These are phyloP conservation scores for Samia ricini DNA, from an alignment of 1,140 invertebrate genomes.

Conservation along the genomic window DNA sequence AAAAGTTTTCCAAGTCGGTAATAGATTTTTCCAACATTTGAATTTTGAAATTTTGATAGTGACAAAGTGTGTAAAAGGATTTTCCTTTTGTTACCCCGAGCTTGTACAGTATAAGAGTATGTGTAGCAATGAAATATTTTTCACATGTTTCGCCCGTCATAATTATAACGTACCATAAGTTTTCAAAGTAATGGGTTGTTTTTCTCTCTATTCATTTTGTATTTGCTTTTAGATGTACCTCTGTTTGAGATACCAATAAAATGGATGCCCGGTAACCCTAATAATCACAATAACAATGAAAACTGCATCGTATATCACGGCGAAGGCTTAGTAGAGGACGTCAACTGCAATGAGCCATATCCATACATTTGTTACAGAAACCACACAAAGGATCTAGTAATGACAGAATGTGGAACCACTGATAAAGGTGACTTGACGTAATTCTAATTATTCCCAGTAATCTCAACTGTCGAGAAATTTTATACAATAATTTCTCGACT, in stretches of 20 bases:
- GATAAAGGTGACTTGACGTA: neutral
- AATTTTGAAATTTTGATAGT: no score
- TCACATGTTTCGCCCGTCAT: no score
- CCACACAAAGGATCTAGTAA: neutral
- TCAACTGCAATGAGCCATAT: conserved; percentile 19
- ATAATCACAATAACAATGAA: conserved; percentile 18
- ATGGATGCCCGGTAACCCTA: conserved; percentile 18
- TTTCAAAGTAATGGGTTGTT: no score
- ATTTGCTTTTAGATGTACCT: conserved; percentile 16
- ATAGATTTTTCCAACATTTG: no score
- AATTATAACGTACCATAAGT: no score
- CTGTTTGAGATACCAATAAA: conserved; percentile 16
- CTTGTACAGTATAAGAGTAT: no score
- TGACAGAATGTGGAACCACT: conserved; percentile 20
- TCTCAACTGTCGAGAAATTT: no score
- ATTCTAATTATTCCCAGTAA: neutral
- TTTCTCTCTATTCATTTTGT: neutral
- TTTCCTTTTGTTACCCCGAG: no score
- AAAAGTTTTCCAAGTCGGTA: no score
- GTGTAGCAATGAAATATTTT: no score
- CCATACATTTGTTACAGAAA: conserved; percentile 31
- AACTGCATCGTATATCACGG: conserved; percentile 17
- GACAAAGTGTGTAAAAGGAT: no score
- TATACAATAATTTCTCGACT: no score
- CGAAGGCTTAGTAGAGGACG: conserved; percentile 18